These are phyloP conservation scores for Halcyon badia DNA, from an alignment of 2,797 vertebrate species.

Conservation along the genomic window DNA sequence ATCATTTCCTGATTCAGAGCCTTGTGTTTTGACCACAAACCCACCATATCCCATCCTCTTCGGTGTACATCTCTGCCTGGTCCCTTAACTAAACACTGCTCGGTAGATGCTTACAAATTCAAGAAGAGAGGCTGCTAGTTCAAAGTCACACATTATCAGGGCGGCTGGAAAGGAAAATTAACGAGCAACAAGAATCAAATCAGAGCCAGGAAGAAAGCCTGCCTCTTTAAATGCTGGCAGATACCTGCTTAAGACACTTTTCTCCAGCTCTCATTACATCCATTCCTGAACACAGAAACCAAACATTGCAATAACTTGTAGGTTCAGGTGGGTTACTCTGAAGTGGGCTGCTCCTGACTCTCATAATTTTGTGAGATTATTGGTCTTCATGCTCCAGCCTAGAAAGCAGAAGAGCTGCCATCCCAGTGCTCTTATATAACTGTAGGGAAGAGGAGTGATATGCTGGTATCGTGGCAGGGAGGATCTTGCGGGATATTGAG, in stretches of 20 bases:
- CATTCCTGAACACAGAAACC: neutral
- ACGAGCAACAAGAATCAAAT: neutral
- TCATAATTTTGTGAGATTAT: neutral
- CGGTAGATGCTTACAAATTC: neutral
- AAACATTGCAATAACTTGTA: neutral
- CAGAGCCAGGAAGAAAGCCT: neutral
- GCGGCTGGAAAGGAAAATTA: neutral
- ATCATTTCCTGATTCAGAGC: constrained; percentile 5
- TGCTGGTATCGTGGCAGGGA: accelerated
- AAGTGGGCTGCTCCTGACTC: neutral
- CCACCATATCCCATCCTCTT: neutral
- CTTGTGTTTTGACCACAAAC: neutral
- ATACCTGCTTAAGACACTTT: neutral
- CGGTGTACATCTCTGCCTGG: neutral
- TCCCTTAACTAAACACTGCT: neutral
- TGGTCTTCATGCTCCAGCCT: neutral
- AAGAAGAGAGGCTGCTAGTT: neutral
- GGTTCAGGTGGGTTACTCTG: neutral
- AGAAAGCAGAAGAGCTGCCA: neutral
- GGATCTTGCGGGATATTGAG: neutral
- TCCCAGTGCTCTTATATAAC: neutral
- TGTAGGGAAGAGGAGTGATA: neutral
- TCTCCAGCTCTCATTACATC: neutral
- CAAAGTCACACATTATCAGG: neutral
- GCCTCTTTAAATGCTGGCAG: neutral